A percentile compares a stretch with the other conserved stretches of the same genome.
Evolutionary conservation across 2,113 vertebrate species (phyloP).

Genomic region (Coryphaenoides rupestris): DNA sequence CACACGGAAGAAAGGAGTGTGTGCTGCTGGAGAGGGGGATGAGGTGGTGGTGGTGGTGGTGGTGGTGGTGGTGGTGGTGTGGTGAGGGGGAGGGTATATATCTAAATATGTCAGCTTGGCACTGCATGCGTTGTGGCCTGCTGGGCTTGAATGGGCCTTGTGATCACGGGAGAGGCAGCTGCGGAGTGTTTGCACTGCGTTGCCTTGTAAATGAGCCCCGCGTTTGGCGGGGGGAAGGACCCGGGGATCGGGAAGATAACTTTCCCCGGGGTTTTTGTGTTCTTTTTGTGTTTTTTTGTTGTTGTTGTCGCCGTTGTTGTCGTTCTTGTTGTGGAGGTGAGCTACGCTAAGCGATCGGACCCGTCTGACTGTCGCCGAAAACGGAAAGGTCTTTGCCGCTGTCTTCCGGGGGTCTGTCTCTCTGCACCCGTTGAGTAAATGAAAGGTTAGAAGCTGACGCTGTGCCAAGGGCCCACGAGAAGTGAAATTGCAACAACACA

Average conservation of each 20-base stretch:
- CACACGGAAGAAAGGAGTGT: conserved; percentile 27
- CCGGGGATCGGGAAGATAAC: conserved; percentile 40
- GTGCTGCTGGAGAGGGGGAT: no score
- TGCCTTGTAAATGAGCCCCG: conserved; percentile 59
- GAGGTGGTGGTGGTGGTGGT: no score
- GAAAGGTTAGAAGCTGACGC: conserved; percentile 35
- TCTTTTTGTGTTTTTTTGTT: no score
- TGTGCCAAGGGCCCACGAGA: conserved; percentile 18
- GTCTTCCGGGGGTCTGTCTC: conserved; percentile 4
- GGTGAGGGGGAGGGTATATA: conserved; percentile 50
- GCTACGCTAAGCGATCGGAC: conserved; percentile 25
- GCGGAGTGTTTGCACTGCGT: conserved; percentile 55
- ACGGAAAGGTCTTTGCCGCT: conserved; percentile 16
- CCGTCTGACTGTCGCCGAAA: neutral
- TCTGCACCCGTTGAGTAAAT: conserved; percentile 6
- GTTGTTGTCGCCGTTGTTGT: no score
- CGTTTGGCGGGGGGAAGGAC: conserved; percentile 50
- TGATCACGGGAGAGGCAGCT: conserved; percentile 56
- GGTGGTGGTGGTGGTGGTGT: no score
- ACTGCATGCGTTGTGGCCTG: conserved; percentile 41
- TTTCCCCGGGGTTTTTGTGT: conserved; percentile 42
- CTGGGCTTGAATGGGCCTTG: conserved; percentile 55
- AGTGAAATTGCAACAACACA: conserved; percentile 43
- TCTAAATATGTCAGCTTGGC: conserved; percentile 50
- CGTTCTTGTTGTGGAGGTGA: conserved; percentile 7